phyloP scores from a whole-genome alignment of 2,797 vertebrate species.

The Luscinia megarhynchos region DNA sequence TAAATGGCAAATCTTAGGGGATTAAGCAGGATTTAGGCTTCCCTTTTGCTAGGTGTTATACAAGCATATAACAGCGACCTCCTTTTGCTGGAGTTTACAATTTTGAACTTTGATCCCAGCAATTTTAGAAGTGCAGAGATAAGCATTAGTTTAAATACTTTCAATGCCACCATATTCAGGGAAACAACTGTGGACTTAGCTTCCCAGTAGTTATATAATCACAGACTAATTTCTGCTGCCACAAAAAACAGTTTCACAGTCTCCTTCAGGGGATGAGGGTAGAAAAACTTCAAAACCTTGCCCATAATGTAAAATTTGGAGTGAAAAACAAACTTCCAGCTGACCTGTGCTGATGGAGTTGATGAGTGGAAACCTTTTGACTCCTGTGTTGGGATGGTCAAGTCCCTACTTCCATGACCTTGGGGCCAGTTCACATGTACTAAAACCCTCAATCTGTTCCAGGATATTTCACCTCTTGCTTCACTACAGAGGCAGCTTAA shows the following conservation, averaged over 20 bases:
- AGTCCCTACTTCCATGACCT: background rate
- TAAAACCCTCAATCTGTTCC: background rate
- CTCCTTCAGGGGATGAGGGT: background rate
- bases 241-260: background rate
- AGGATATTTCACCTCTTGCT: background rate
- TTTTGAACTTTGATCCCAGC: constrained; percentile 20
- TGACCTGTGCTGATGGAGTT: background rate
- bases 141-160: background rate
- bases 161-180: background rate
- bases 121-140: background rate
- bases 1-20: background rate
- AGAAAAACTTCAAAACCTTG: background rate
- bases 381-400: background rate
- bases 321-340: background rate
- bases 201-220: background rate
- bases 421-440: rapidly evolving
- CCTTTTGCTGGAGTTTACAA: background rate
- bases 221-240: background rate
- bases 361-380: background rate
- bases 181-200: background rate
- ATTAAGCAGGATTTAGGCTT: background rate
- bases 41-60: background rate
- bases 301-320: background rate
- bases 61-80: background rate
- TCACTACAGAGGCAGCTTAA: background rate